A percentile compares a stretch with the other conserved stretches of the same genome.
Evolutionary conservation across 2,113 vertebrate genomes (phyloP).

Genomic region (Xyliphius kryptos): DNA sequence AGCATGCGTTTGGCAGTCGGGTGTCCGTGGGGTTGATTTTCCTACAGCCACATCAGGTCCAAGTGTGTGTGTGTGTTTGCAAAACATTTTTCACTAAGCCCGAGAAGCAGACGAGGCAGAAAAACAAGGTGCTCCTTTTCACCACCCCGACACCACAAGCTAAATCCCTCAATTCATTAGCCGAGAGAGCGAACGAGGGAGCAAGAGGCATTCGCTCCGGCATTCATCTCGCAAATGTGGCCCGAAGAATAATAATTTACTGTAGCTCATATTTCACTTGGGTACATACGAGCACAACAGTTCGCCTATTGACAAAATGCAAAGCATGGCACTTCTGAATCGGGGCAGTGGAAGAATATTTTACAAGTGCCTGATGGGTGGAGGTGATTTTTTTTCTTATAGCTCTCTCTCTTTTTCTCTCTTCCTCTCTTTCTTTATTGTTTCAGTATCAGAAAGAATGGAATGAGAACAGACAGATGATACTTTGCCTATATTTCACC

Average conservation of each 20-base stretch:
- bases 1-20: too few relatives aligned
- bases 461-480: too few relatives aligned
- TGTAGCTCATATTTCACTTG: constrained; percentile 73
- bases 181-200: constrained; percentile 67
- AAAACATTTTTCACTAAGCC: too few relatives aligned
- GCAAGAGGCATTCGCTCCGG: too few relatives aligned
- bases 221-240: constrained; percentile 72
- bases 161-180: constrained; percentile 76
- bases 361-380: constrained; percentile 29
- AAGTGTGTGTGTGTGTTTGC: too few relatives aligned
- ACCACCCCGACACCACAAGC: constrained; percentile 55
- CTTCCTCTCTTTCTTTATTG: not conserved
- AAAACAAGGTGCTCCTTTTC: constrained; percentile 54
- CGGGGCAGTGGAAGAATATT: constrained; percentile 54
- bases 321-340: constrained; percentile 62
- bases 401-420: not conserved
- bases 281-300: constrained; percentile 67
- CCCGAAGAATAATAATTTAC: constrained; percentile 72
- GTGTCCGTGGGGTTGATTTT: too few relatives aligned
- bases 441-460: constrained; percentile 4
- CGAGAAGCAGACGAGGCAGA: too few relatives aligned
- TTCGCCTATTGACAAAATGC: constrained; percentile 68
- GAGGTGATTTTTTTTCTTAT: constrained; percentile 9
- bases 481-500: too few relatives aligned
- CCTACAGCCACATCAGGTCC: too few relatives aligned